Evolutionary conservation across 2,797 vertebrate species (phyloP).

Genomic region (Sebastes vulpes): DNA sequence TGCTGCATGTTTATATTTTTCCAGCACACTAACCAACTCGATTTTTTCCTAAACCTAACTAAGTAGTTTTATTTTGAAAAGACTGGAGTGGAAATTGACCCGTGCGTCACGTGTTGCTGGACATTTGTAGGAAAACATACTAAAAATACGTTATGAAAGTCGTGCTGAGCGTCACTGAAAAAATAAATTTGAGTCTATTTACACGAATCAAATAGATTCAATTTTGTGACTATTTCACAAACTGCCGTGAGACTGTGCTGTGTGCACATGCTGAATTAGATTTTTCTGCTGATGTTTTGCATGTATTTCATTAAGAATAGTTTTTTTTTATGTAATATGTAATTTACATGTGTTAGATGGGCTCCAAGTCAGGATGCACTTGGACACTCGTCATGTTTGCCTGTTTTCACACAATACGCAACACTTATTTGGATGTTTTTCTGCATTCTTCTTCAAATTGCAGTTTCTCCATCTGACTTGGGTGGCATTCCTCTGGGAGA

Average conservation of each 20-base stretch:
- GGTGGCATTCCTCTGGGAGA: slow-evolving; percentile 74
- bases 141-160: too few relatives aligned
- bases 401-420: neutral
- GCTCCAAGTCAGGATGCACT: neutral
- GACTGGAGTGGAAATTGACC: too few relatives aligned
- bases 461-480: slow-evolving; percentile 47
- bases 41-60: too few relatives aligned
- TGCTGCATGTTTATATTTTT: too few relatives aligned
- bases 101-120: fast-evolving
- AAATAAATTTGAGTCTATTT: too few relatives aligned
- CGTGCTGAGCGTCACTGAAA: too few relatives aligned
- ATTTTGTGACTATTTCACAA: too few relatives aligned
- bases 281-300: neutral
- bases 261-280: neutral
- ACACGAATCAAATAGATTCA: fast-evolving
- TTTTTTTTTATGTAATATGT: neutral
- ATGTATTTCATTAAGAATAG: neutral
- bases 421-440: slow-evolving; percentile 9
- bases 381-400: neutral
- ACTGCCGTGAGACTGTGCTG: too few relatives aligned
- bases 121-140: fast-evolving
- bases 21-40: too few relatives aligned
- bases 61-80: too few relatives aligned
- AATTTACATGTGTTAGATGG: neutral
- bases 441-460: slow-evolving; percentile 33